Percentiles rank a stretch among this genome's conserved stretches.
These are phyloP conservation scores for Cotesia typhae DNA, from an alignment of 1,140 invertebrate species.

Conservation along the genomic window DNA sequence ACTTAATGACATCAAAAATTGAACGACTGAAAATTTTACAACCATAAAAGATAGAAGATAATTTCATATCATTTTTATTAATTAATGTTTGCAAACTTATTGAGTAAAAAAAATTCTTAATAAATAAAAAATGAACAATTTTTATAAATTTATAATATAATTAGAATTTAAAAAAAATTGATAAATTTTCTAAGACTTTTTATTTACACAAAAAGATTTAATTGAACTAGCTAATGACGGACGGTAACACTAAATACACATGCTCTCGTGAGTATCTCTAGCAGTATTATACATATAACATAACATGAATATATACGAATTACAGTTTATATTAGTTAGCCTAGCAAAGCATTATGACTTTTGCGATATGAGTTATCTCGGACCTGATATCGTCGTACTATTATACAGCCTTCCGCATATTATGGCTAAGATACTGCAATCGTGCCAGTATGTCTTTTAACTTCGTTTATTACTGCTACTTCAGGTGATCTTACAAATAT, in stretches of 20 bases:
- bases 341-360: slow-evolving; percentile 32
- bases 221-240: no score
- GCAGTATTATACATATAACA: background rate
- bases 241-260: slow-evolving; percentile 13
- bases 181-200: no score
- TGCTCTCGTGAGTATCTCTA: slow-evolving; percentile 19
- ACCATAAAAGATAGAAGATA: no score
- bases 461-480: slow-evolving; percentile 12
- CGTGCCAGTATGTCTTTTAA: slow-evolving; percentile 5
- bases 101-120: no score
- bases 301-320: slow-evolving; percentile 6
- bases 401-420: slow-evolving; percentile 3
- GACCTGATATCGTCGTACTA: slow-evolving; percentile 31
- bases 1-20: no score
- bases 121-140: no score
- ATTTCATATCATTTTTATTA: no score
- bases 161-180: no score
- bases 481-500: slow-evolving; percentile 1
- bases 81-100: no score
- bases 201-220: no score
- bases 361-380: slow-evolving; percentile 37
- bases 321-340: slow-evolving; percentile 8
- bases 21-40: no score
- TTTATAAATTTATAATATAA: no score
- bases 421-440: background rate